Percentiles rank a stretch among this genome's conserved stretches.
These are phyloP conservation scores for Whitmania pigra DNA, from an alignment of 1,140 invertebrate genomes.

Conservation along the genomic window DNA sequence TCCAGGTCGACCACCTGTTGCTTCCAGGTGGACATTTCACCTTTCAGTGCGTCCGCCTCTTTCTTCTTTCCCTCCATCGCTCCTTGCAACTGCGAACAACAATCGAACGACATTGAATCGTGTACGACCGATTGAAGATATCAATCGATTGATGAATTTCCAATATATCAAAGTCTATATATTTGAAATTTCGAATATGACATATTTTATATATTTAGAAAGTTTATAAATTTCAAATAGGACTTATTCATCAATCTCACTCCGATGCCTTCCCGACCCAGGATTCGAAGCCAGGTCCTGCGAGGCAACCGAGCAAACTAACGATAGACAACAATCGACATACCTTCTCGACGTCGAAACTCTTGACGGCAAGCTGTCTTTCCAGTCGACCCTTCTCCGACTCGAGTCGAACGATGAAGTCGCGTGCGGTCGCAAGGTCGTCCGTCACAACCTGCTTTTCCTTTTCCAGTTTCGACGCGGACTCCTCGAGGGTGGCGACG, in stretches of 20 bases:
- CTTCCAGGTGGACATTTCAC: slow-evolving; percentile 35
- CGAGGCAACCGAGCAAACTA: no score
- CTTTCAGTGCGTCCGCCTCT: slow-evolving; percentile 35
- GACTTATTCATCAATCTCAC: no score
- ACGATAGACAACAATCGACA: background rate
- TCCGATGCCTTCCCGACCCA: no score
- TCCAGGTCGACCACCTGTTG: slow-evolving; percentile 37
- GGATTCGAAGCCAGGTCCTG: no score
- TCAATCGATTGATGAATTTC: no score
- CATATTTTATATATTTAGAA: no score
- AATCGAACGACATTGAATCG: no score
- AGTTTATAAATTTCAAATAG: no score
- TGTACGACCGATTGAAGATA: no score
- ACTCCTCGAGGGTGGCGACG: slow-evolving; percentile 37
- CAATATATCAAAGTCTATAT: no score
- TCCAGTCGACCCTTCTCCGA: slow-evolving; percentile 37
- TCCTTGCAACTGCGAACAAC: slow-evolving; percentile 31
- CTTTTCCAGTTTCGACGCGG: slow-evolving; percentile 35
- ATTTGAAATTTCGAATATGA: no score
- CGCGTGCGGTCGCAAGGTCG: slow-evolving; percentile 38
- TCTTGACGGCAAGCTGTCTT: slow-evolving; percentile 34
- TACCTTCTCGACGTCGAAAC: slow-evolving; percentile 41
- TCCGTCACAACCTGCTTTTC: slow-evolving; percentile 34
- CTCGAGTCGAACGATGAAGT: slow-evolving; percentile 39
- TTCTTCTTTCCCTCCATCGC: slow-evolving; percentile 36